A percentile compares a stretch with the other conserved stretches of the same genome.
These are phyloP conservation scores for Iselma pallidipennis DNA, from an alignment of 2,888 invertebrate genomes.

Conservation along the genomic window DNA sequence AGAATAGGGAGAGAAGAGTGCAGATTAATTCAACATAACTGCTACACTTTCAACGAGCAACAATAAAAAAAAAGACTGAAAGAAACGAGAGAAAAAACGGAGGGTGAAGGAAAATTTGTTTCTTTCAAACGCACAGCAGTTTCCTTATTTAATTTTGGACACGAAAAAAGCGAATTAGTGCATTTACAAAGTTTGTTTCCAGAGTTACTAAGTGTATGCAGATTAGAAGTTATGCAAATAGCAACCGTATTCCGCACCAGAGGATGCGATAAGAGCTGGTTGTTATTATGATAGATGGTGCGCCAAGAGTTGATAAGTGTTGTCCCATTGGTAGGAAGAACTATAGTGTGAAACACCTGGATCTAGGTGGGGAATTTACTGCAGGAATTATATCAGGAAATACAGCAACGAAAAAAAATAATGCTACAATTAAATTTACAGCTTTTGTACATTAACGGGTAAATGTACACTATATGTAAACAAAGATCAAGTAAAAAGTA, in stretches of 20 bases:
- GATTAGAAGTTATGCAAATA: slow-evolving; percentile 52
- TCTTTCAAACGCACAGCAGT: background rate
- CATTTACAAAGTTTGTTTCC: slow-evolving; percentile 44
- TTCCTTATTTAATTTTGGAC: slow-evolving; percentile 28
- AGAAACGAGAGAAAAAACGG: background rate
- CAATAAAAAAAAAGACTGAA: background rate
- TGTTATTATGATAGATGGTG: slow-evolving; percentile 44
- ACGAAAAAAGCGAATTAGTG: slow-evolving; percentile 45
- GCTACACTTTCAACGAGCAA: slow-evolving; percentile 4
- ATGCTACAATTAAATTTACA: background rate
- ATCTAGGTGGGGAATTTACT: background rate
- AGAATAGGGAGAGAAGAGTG: slow-evolving; percentile 4
- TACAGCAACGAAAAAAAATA: background rate
- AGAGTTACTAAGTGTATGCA: slow-evolving; percentile 46
- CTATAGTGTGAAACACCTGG: slow-evolving; percentile 7
- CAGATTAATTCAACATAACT: slow-evolving; percentile 15
- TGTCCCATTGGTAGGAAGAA: slow-evolving; percentile 32
- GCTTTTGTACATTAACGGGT: background rate
- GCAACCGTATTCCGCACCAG: slow-evolving; percentile 40
- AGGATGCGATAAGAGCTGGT: slow-evolving; percentile 36
- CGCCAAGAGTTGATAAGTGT: slow-evolving; percentile 35
- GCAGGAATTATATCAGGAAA: background rate
- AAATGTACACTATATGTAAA: background rate
- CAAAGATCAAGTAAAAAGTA: slow-evolving; percentile 1
- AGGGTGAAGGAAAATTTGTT: background rate